Evolutionary conservation across 2,888 invertebrate genomes (phyloP).

Genomic region (Creontiades dilutus): DNA sequence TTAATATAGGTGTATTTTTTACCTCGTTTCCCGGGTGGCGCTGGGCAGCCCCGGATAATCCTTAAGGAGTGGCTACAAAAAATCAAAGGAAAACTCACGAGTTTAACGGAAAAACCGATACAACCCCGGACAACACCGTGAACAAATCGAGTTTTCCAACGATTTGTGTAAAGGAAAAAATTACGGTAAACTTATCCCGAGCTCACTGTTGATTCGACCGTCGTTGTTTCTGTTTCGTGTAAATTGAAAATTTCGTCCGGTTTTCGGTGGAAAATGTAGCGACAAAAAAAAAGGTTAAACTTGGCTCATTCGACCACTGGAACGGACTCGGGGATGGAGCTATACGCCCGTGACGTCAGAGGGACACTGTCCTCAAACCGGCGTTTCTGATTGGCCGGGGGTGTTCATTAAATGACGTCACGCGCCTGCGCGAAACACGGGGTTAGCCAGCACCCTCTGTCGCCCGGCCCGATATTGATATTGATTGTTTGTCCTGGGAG

Average conservation of each 20-base stretch:
- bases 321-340: conserved; percentile 24
- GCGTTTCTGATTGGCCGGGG: not conserved
- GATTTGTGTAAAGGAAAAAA: not conserved
- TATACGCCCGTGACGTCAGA: conserved; percentile 12
- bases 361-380: not conserved
- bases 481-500: conserved; percentile 36
- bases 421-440: not conserved
- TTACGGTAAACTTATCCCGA: not conserved
- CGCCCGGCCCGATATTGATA: conserved; percentile 27
- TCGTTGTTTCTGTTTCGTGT: not conserved
- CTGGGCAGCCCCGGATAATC: conserved; percentile 34
- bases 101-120: not conserved
- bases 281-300: not conserved
- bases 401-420: conserved; percentile 24
- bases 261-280: not conserved
- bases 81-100: conserved; percentile 3
- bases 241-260: not conserved
- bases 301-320: conserved; percentile 29
- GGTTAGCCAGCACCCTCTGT: not conserved
- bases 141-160: not conserved
- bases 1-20: not conserved
- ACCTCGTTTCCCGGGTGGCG: conserved; percentile 44
- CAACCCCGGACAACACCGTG: not conserved
- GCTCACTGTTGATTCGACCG: not conserved
- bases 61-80: not conserved